A percentile compares a stretch with the other conserved stretches of the same genome.
Evolutionary conservation across 2,113 vertebrate genomes (phyloP).

Genomic region (Hippocampus zosterae): DNA sequence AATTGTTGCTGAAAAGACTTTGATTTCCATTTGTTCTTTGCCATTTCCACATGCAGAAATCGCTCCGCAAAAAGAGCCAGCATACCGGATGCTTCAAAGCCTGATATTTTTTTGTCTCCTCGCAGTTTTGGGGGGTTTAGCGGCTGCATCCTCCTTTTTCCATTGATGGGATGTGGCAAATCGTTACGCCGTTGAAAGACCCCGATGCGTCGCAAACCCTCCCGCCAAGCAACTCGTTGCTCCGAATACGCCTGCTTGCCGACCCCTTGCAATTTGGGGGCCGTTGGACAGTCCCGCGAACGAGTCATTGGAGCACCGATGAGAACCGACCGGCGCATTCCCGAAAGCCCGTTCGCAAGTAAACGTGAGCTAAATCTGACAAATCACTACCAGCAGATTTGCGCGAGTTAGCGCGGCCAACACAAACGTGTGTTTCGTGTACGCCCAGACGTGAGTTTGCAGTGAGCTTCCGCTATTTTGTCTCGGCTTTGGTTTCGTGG

Average conservation of each 20-base stretch:
- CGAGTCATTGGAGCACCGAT: conserved; percentile 63
- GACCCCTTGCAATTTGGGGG: conserved; percentile 72
- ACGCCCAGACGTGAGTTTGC: neutral
- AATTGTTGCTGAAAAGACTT: conserved; percentile 56
- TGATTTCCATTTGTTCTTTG: conserved; percentile 62
- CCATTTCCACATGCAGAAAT: conserved; percentile 53
- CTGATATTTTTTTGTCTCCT: conserved; percentile 49
- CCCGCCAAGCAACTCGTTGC: conserved; percentile 65
- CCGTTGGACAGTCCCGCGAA: conserved; percentile 72
- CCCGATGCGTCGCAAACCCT: conserved; percentile 69
- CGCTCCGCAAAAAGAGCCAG: conserved; percentile 31
- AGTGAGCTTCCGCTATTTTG: neutral
- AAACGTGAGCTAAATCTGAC: conserved; percentile 64
- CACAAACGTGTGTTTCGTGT: conserved; percentile 1
- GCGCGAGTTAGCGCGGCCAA: neutral
- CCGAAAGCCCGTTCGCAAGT: conserved; percentile 46
- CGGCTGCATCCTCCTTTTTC: conserved; percentile 57
- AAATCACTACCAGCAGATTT: conserved; percentile 61
- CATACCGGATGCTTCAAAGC: conserved; percentile 30
- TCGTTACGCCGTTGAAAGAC: conserved; percentile 72
- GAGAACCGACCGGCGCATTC: conserved; percentile 66
- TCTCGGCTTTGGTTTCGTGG: conserved; percentile 24
- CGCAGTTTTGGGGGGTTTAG: conserved; percentile 51
- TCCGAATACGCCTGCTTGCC: conserved; percentile 70
- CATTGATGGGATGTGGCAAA: conserved; percentile 73